Base-by-base conservation (phyloP, 2,113 vertebrate species). In the Ursus arctos region DNA sequence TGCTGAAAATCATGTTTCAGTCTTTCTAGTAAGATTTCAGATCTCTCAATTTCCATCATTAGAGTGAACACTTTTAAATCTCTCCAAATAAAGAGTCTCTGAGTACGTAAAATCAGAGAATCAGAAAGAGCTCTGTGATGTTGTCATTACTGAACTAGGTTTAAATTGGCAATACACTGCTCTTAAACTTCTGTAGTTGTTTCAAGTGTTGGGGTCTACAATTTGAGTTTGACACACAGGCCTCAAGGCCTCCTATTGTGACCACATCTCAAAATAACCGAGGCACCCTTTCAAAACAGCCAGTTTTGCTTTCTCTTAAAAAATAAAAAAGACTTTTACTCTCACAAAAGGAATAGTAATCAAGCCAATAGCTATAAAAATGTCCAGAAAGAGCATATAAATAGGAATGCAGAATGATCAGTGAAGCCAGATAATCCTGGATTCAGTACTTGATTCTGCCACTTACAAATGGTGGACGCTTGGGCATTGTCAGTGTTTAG, bases 301-400 rank as follows among this genome's bases (percentile, higher is more conserved):
- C 94, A 49, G 71, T 86, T 92, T 96, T 86, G 10, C 72, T 89
- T 40, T 77, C 47, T 89, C 74, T 89, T 51, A 40, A 77, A 65
- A 95, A 85, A 71, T 7, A 7, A 47, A 31, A 83, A 63, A 61
- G 59, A 3, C 8, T 82, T 90, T 88, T 74, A 49, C 59, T 51
- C 36, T 92, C 72, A 12, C 69, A 80, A 43, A 26, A 87, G 67
- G 80, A 90, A 72, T 86, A 67, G 24, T 86, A 89, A 92, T 95
- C 51, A 89, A 82, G n/a, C 28, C n/a, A 83, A 19, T 14, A 55
- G 59, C 28, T 96, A 65, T 77, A 63, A 92, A 79, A 79, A 92
- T 74, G 28, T 76, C 49, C 49, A 72, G 31, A 87, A 82, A 92
- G 16, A 77, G 12, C 10, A 13, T 26, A 74, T 84, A 53, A 83